A percentile compares a stretch with the other conserved stretches of the same genome.
Conservation (phyloP, 2,888 invertebrate species). For the Epinotia nisella region DNA sequence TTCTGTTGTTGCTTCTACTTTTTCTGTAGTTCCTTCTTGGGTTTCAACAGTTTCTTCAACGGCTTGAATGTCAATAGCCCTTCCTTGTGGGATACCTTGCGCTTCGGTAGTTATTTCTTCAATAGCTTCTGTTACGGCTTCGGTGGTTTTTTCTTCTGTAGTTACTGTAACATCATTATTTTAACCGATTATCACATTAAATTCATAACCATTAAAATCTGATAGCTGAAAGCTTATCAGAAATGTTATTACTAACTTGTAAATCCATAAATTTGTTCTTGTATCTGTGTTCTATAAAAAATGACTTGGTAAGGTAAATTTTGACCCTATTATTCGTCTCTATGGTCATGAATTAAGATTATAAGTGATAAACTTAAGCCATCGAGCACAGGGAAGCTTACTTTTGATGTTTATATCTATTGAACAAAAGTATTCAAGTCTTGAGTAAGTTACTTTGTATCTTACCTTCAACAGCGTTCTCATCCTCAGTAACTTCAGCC, state of each 20-base stretch:
- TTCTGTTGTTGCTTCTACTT: neutral
- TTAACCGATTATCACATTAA: neutral
- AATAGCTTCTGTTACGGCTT: constrained; percentile 44
- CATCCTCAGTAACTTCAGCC: constrained; percentile 45
- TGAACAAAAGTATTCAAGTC: too few relatives aligned
- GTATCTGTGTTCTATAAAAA: neutral
- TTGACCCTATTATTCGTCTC: too few relatives aligned
- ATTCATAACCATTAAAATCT: neutral
- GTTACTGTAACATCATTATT: constrained; percentile 11
- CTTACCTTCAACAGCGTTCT: constrained; percentile 33
- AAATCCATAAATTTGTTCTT: neutral
- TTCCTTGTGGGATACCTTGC: constrained; percentile 43
- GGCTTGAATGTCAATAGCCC: constrained; percentile 45
- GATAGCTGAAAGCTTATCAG: neutral
- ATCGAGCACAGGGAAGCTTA: too few relatives aligned
- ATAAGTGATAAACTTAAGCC: too few relatives aligned
- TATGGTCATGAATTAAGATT: too few relatives aligned
- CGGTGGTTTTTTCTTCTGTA: constrained; percentile 45
- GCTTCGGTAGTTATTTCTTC: constrained; percentile 49
- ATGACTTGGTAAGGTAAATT: too few relatives aligned
- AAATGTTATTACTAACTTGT: neutral
- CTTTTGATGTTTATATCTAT: too few relatives aligned
- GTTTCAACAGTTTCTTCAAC: constrained; percentile 44
- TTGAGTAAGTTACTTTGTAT: neutral
- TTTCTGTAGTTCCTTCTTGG: constrained; percentile 43